Evolutionary conservation across 1,140 invertebrate genomes (phyloP), one percentile per base, ranked within the genome.

Genomic region (Acromyrmex charruanus): DNA sequence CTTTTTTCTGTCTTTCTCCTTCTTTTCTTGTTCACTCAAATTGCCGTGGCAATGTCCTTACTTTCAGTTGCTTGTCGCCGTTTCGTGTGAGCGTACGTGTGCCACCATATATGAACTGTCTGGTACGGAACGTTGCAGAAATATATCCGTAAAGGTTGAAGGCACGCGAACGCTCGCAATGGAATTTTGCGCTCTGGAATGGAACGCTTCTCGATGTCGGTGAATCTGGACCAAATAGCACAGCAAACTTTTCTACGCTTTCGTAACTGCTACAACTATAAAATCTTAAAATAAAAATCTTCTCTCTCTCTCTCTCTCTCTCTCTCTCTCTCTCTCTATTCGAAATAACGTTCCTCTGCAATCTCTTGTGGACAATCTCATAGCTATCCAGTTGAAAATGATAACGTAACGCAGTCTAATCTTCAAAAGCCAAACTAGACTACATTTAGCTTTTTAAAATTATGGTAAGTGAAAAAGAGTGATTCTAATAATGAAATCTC

Each of bases 101-200:
- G 12, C 5, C 49, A 9, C 16, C 39, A 31, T 44, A 21, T 71
- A 35, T 16, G 28, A 21, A n/a, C 80, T 16, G 16, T 28, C 25
- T 55, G 14, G 16, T 59, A 75, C 39, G 69, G 31, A 85, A 77
- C 49, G 44, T 74, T 21, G 28, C 31, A 58, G 35, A 55, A 58
- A 85, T 85, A 44, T 79, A 85, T 65, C 35, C 59, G 82, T 77
- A 44, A 85, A 66, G 82, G 59, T 66, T 61, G 14, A 53, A 85
- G 63, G 44, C 61, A 77, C 51, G 58, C 39, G 74, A 75, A 31
- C 44, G 58, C 21, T 74, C 14, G 21, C 25, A 28, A 12, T 65
- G 74, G 51, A 85, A 65, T 85, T 61, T 79, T 68, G 74, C 51
- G 31, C 69, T 39, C 39, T 16, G 55, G 7, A n/a, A 35, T 21